A percentile compares a stretch with the other conserved stretches of the same genome.
These are phyloP conservation scores for Phoenicopterus ruber DNA, from an alignment of 2,113 vertebrate genomes.

Conservation along the genomic window DNA sequence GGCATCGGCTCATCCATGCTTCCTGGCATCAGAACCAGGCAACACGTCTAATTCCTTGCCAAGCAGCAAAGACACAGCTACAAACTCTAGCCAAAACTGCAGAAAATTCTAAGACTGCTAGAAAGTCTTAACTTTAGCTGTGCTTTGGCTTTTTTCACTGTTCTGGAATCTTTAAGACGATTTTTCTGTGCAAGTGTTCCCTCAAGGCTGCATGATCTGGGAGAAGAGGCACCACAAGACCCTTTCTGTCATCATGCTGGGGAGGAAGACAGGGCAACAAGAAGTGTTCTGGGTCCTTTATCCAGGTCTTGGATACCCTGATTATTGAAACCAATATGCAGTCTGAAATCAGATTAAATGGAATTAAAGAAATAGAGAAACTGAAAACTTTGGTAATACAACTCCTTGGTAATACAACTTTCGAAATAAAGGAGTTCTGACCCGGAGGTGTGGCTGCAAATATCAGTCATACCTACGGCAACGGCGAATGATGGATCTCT, in stretches of 20 bases:
- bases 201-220: accelerated
- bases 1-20: not conserved
- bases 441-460: not conserved
- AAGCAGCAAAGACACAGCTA: not conserved
- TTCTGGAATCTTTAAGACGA: not conserved
- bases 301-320: not conserved
- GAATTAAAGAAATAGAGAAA: not conserved
- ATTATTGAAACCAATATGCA: not conserved
- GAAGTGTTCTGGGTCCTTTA: not conserved
- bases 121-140: not conserved
- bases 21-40: not conserved
- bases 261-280: not conserved
- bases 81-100: not conserved
- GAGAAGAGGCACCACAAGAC: accelerated
- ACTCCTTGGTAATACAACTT: not conserved
- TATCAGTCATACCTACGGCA: not conserved
- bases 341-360: not conserved
- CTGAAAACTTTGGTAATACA: not conserved
- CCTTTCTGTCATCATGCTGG: not conserved
- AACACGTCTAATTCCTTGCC: accelerated
- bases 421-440: not conserved
- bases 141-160: not conserved
- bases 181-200: not conserved
- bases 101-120: not conserved
- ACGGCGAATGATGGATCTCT: not conserved